These are phyloP conservation scores for Fregata magnificens DNA, from an alignment of 2,113 vertebrate genomes.

Conservation along the genomic window DNA sequence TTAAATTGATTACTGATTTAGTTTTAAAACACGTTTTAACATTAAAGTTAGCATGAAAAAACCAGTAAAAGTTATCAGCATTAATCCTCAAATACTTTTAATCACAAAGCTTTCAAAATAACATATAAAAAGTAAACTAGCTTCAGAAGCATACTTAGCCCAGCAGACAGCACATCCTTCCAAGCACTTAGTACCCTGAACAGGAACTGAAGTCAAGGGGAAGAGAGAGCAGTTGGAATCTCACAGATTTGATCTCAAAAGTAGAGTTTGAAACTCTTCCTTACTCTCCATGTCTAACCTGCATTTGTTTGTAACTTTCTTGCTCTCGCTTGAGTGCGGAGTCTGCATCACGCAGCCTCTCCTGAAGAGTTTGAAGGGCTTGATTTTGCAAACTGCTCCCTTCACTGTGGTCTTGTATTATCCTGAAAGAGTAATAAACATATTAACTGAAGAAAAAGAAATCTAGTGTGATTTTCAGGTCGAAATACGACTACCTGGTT, in stretches of 20 bases:
- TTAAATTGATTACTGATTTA: not conserved
- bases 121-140: not conserved
- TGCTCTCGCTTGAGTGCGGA: slow-evolving; percentile 84
- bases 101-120: not conserved
- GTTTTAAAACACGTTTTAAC: not conserved
- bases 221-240: not conserved
- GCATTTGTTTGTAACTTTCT: slow-evolving; percentile 91
- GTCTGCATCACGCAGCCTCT: slow-evolving; percentile 87
- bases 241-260: not conserved
- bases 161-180: not conserved
- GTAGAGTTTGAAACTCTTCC: not conserved
- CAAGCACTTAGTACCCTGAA: not conserved
- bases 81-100: not conserved
- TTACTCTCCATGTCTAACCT: slow-evolving; percentile 75
- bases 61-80: not conserved
- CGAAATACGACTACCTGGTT: not conserved
- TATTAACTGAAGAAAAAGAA: not conserved
- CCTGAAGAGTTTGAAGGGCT: slow-evolving; percentile 89
- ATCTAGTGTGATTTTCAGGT: not conserved
- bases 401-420: slow-evolving; percentile 90
- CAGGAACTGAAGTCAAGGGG: not conserved
- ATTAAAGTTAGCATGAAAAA: not conserved
- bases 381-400: slow-evolving; percentile 90
- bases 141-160: not conserved
- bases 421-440: slow-evolving; percentile 70